Evolutionary conservation across 2,113 vertebrate genomes (phyloP).

Genomic region (Tringa solitaria): DNA sequence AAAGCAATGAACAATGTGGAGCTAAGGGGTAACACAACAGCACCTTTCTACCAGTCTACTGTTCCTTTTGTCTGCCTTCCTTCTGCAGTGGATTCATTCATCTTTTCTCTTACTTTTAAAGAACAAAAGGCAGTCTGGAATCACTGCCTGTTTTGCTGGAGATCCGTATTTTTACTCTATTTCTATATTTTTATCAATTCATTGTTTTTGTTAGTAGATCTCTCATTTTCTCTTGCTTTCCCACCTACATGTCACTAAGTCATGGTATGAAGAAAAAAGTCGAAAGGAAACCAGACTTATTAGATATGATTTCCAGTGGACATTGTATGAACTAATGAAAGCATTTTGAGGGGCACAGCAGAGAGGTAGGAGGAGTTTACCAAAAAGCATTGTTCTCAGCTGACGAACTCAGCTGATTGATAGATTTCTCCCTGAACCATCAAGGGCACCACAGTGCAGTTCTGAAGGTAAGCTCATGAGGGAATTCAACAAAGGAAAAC

Average conservation of each 20-base stretch:
- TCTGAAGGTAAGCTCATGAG: not conserved
- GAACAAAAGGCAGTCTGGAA: not conserved
- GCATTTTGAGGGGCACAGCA: not conserved
- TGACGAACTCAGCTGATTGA: not conserved
- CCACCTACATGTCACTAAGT: fast-evolving
- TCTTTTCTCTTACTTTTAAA: not conserved
- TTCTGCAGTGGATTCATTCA: not conserved
- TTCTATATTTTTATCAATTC: not conserved
- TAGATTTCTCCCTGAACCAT: not conserved
- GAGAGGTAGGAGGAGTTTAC: not conserved
- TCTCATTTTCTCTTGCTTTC: not conserved
- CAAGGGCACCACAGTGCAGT: not conserved
- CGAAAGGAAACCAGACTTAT: not conserved
- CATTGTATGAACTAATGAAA: not conserved
- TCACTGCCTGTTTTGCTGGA: not conserved
- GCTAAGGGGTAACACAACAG: not conserved
- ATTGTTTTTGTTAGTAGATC: not conserved
- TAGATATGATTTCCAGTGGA: not conserved
- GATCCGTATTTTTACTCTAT: not conserved
- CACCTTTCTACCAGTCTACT: not conserved
- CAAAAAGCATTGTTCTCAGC: fast-evolving
- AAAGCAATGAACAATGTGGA: not conserved
- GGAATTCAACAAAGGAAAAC: not conserved
- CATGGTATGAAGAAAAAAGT: not conserved
- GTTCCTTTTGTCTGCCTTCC: not conserved